Percentiles rank a stretch among this genome's conserved stretches.
Evolutionary conservation across 2,797 vertebrate species (phyloP).

Genomic region (Linurgus olivaceus): DNA sequence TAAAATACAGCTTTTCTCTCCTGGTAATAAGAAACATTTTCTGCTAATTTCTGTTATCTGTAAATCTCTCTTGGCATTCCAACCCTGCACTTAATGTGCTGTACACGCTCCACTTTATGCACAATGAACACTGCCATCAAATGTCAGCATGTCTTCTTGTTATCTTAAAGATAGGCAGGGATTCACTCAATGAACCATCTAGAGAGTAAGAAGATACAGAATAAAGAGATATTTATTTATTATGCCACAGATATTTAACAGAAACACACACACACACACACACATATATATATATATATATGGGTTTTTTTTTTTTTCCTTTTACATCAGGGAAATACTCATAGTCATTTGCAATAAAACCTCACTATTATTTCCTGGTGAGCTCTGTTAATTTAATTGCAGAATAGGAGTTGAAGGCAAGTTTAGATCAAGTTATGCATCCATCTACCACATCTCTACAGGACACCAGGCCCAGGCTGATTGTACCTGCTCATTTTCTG

Average conservation of each 20-base stretch:
- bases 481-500: background rate
- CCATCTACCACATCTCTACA: background rate
- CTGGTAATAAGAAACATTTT: conserved; percentile 23
- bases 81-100: background rate
- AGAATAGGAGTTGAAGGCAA: background rate
- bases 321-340: background rate
- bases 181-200: background rate
- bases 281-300: accelerated
- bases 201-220: background rate
- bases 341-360: background rate
- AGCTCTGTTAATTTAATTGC: background rate
- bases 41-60: conserved; percentile 52
- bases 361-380: background rate
- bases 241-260: background rate
- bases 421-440: background rate
- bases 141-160: background rate
- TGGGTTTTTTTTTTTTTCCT: background rate
- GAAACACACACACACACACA: background rate
- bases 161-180: background rate
- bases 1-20: conserved; percentile 13
- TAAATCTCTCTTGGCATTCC: conserved; percentile 38
- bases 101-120: background rate
- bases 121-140: background rate
- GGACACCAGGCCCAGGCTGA: background rate
- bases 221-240: background rate